phyloP scores from a whole-genome alignment of 2,888 invertebrate species.

The Petrolisthes manimaculis region DNA sequence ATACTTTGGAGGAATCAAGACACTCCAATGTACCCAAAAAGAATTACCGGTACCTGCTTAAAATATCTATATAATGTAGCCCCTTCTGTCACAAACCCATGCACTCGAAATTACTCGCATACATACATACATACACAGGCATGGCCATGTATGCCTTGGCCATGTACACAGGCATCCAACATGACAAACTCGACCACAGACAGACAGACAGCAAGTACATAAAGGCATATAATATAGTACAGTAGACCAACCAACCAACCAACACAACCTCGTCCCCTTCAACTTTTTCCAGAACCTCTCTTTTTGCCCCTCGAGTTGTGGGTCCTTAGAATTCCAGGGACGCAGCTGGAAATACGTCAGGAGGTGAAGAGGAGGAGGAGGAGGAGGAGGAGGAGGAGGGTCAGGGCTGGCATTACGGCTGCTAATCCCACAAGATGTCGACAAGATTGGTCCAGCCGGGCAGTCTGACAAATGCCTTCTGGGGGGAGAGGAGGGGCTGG shows the following conservation, averaged over 20 bases:
- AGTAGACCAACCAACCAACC: background rate
- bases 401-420: slow-evolving; percentile 44
- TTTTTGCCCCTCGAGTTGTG: slow-evolving; percentile 24
- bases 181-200: background rate
- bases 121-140: no score
- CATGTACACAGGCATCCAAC: no score
- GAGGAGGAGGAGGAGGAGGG: slow-evolving; percentile 28
- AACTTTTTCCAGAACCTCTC: background rate
- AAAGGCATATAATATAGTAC: background rate
- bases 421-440: slow-evolving; percentile 57
- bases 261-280: background rate
- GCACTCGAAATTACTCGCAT: no score
- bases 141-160: no score
- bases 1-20: no score
- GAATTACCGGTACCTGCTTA: no score
- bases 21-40: no score
- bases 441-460: slow-evolving; percentile 50
- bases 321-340: slow-evolving; percentile 49
- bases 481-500: slow-evolving; percentile 10
- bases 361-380: slow-evolving; percentile 30
- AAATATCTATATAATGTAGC: no score
- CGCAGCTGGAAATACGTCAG: slow-evolving; percentile 43
- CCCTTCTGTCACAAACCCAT: no score
- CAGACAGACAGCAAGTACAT: background rate
- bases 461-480: slow-evolving; percentile 49